Evolutionary conservation across 2,113 vertebrate species (phyloP), one percentile per base, ranked within the genome.

Genomic region (Macaca mulatta): DNA sequence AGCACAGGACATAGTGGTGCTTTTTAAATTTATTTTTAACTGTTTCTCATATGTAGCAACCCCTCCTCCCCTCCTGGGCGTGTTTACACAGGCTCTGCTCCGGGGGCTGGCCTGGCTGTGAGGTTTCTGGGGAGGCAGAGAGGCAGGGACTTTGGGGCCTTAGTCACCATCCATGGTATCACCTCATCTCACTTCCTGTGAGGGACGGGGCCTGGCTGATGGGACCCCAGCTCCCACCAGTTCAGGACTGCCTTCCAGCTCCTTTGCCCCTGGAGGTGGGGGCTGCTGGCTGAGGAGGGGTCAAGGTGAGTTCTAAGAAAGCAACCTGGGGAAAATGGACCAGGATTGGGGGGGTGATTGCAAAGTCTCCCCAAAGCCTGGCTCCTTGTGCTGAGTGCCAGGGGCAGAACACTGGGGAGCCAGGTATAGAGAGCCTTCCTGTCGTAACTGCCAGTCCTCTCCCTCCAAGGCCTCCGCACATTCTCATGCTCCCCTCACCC

Each of bases 1-100:
- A 80, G 43, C 93, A 93, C 79, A 82, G 93, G 96, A 64, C n/a
- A 64, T 59, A 98, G 82, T 2, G 98, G 98, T 98, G 97, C 98
- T 98, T 97, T 97, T 94, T 93, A 57, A 75, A 91, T 88, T 95
- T 97, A 80, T 96, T 95, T 95, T 92, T 85, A 92, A 91, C 88
- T 72, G 40, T 97, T 97, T 93, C n/a, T 95, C 94, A 55, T 92
- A 97, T 98, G 97, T 98, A 98, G 98, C 97, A 97, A 96, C 27
- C 77, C 95, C 82, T 80, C 87, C 96, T 96, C 95, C 93, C 82
- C 77, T 89, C 91, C 78, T 64, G 25, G 70, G 88, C 1, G 0
- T 93, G 85, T 97, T 96, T 97, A 90, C 93, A 90, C 30, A 32
- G 97, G 96, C 94, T 91, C 23, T 87, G 90, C 94, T 97, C 85